phyloP scores from a whole-genome alignment of 2,113 vertebrate genomes.

The Etia nguti region DNA sequence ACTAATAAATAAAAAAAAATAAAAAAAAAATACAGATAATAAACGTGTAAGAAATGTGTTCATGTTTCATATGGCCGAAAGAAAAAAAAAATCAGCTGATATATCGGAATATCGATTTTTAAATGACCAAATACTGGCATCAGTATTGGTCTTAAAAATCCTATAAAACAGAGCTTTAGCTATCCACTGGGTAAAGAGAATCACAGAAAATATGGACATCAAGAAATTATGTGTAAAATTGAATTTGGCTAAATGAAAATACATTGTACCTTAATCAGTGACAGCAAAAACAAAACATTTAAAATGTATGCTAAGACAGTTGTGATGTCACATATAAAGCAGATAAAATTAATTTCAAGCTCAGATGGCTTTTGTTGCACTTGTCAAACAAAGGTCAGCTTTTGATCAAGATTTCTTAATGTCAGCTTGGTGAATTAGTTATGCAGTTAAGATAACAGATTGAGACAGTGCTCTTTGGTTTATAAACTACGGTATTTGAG shows the following conservation, averaged over 20 bases:
- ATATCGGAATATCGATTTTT: neutral
- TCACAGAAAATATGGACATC: neutral
- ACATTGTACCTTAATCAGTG: neutral
- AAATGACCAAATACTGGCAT: neutral
- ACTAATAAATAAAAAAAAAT: neutral
- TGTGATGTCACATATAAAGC: neutral
- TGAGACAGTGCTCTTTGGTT: neutral
- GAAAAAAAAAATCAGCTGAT: neutral
- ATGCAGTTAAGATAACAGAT: neutral
- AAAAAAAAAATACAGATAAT: neutral
- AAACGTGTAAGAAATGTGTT: neutral
- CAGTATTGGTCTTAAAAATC: neutral
- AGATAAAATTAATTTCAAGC: neutral
- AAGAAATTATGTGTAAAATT: neutral
- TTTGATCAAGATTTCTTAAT: neutral
- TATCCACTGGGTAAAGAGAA: neutral
- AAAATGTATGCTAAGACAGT: neutral
- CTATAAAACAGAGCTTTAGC: neutral
- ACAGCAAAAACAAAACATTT: neutral
- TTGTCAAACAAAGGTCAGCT: neutral
- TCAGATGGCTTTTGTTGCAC: neutral
- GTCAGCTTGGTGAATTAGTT: neutral
- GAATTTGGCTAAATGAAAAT: neutral
- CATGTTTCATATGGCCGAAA: neutral
- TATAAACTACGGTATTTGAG: neutral